phyloP scores from a whole-genome alignment of 2,888 invertebrate genomes.

The Trichogramma dendrolimi region DNA sequence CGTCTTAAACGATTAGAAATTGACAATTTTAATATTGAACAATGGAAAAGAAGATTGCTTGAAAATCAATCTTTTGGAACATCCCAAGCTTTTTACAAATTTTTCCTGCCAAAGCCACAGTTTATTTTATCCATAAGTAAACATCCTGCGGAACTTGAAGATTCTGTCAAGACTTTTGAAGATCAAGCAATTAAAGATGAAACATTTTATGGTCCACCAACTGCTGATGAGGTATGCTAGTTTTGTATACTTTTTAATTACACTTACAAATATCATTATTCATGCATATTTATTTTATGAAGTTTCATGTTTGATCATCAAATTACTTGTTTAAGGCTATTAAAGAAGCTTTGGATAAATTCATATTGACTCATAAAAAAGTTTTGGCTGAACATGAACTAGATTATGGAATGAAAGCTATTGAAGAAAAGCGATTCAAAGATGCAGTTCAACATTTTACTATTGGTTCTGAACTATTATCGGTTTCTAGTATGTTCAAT shows the following conservation, averaged over 20 bases:
- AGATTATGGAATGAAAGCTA: constrained; percentile 58
- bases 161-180: constrained; percentile 4
- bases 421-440: constrained; percentile 58
- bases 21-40: constrained; percentile 31
- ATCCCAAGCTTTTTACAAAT: constrained; percentile 32
- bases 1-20: constrained; percentile 40
- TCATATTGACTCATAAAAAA: constrained; percentile 51
- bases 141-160: constrained; percentile 1
- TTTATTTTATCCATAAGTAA: constrained; percentile 38
- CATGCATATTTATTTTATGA: constrained; percentile 3
- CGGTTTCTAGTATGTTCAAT: constrained; percentile 64
- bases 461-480: constrained; percentile 59
- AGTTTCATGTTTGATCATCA: background rate
- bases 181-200: constrained; percentile 9
- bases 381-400: constrained; percentile 62
- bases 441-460: constrained; percentile 57
- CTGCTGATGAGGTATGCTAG: constrained; percentile 42
- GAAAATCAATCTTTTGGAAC: constrained; percentile 32
- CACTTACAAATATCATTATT: background rate
- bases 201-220: constrained; percentile 42
- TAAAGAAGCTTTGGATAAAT: constrained; percentile 40
- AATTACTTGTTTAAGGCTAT: constrained; percentile 36
- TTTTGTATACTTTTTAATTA: background rate
- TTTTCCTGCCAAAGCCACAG: constrained; percentile 36
- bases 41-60: constrained; percentile 33